Base-by-base conservation (phyloP, 2,797 vertebrate species). In the Melanotaenia maccullochi region DNA sequence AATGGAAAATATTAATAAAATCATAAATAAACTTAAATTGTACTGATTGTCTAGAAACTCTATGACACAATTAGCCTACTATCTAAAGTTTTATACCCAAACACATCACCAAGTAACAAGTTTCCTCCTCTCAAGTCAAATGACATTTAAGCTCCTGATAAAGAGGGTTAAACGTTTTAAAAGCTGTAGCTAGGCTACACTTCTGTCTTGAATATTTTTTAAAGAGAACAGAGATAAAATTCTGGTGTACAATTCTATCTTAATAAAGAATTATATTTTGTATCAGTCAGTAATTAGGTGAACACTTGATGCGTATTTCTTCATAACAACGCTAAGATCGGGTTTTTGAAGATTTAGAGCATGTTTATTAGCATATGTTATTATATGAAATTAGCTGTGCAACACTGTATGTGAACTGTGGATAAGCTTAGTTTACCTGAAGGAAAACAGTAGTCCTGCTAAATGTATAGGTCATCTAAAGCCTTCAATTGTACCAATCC, bases 371-470 rank as follows among this genome's bases (percentile, higher is more conserved):
- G 12, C 55, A 58, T 42, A 38, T 60, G 4, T 28, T 68, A 24
- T 51, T 13, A 51, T 62, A 9, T 65, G 28, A 71, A 71, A 75
- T 80, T 16, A 78, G 47, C 33, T 75, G 5, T 18, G 3, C 5
- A 64, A 49, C 35, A 20, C 9, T 33, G 47, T 20, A 30, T 67
- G 61, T 60, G 13, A 71, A 73, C 36, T 24, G 44, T 13, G 49
- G 40, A 56, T 62, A 56, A 65, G 42, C 36, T 63, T 70, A 72
- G 13, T 38, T 33, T 42, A 75, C 66, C 30, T 56, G 54, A 74
- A 73, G 71, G 68, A 87, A 85, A 87, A 88, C 85, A 86, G 24
- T 70, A 82, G 71, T 84, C 71, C 22, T 32, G 69, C 60, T 79
- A 51, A 25, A 63, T 58, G 62, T 73, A 71, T 64, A 68, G 71